Evolutionary conservation across 2,888 invertebrate species (phyloP).

Genomic region (Anthoptus insignis): DNA sequence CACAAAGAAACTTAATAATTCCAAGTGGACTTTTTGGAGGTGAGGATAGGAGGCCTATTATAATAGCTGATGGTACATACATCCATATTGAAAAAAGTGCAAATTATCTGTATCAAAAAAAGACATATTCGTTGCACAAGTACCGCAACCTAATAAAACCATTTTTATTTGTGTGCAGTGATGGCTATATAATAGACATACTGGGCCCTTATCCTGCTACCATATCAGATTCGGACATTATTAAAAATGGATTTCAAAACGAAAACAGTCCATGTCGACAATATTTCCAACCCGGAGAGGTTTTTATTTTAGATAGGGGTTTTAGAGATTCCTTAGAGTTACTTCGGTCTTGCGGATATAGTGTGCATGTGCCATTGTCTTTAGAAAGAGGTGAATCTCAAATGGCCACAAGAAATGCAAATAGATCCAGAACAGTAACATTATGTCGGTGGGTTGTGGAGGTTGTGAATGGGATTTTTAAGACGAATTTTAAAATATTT

Average conservation of each 20-base stretch:
- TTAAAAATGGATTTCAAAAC: not conserved
- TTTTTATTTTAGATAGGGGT: conserved; percentile 4
- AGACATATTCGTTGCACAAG: no score
- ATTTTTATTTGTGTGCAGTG: conserved; percentile 8
- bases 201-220: no score
- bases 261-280: not conserved
- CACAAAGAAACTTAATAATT: not conserved
- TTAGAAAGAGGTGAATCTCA: not conserved
- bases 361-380: not conserved
- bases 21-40: not conserved
- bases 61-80: conserved; percentile 1
- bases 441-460: no score
- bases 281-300: not conserved
- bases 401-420: conserved; percentile 5
- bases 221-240: no score
- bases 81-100: not conserved
- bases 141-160: not conserved
- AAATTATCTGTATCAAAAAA: not conserved
- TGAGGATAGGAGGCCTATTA: not conserved
- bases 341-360: not conserved
- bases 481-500: no score
- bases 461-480: no score
- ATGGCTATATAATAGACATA: conserved; percentile 5
- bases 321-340: not conserved
- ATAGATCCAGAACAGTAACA: conserved; percentile 37